phyloP scores from a whole-genome alignment of 2,113 vertebrate species.

The Atherinomorus stipes region DNA sequence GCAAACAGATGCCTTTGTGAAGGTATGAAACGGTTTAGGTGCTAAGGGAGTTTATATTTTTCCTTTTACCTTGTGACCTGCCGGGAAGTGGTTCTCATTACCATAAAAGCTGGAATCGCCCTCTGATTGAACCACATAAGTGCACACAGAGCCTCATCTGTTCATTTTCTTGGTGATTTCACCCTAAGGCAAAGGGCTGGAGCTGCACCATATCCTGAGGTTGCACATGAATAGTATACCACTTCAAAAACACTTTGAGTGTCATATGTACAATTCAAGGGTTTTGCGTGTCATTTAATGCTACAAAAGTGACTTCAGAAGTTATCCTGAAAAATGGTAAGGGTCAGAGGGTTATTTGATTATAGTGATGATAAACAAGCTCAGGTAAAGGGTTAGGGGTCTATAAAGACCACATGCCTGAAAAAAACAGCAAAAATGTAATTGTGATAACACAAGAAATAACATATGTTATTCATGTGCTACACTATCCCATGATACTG shows the following conservation, averaged over 20 bases:
- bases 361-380: neutral
- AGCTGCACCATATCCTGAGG: neutral
- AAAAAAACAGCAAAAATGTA: neutral
- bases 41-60: neutral
- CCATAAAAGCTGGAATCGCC: neutral
- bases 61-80: neutral
- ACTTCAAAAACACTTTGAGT: neutral
- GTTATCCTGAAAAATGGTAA: neutral
- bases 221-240: neutral
- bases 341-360: neutral
- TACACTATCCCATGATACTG: slow-evolving; percentile 2
- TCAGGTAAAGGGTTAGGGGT: neutral
- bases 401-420: neutral
- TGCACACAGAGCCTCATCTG: slow-evolving; percentile 20
- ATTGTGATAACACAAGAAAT: neutral
- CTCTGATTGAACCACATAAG: neutral
- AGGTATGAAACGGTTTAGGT: neutral
- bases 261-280: neutral
- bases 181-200: slow-evolving; percentile 20
- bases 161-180: slow-evolving; percentile 24
- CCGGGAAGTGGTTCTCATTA: neutral
- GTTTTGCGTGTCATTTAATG: neutral
- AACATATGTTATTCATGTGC: neutral
- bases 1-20: too few species aligned
- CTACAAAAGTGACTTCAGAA: neutral